These are phyloP conservation scores for Platorchestia sp. DNA, from an alignment of 1,140 invertebrate genomes.

Conservation along the genomic window DNA sequence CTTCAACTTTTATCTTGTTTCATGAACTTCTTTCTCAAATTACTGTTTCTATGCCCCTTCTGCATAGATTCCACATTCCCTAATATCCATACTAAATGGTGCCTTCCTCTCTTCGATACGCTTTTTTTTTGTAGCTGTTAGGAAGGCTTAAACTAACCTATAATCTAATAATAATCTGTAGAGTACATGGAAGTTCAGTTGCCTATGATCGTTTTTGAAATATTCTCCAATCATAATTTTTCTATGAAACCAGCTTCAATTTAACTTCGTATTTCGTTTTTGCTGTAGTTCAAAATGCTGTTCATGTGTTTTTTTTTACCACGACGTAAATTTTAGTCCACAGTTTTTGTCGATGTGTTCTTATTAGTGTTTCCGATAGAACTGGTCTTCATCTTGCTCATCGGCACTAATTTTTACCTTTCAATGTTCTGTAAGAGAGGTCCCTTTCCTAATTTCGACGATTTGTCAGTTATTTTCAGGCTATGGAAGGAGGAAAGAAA, in stretches of 20 bases:
- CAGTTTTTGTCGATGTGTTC: not conserved
- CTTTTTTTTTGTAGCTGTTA: no score
- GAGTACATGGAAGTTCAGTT: no score
- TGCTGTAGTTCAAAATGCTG: not conserved
- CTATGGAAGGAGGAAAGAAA: not conserved
- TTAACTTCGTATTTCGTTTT: not conserved
- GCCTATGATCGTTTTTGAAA: no score
- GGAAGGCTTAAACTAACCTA: no score
- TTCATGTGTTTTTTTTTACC: not conserved
- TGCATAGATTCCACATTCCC: no score
- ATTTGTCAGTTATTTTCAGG: not conserved
- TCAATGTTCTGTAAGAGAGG: not conserved
- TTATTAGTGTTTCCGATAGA: not conserved
- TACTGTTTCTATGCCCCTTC: no score
- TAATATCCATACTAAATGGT: no score
- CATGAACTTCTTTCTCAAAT: no score
- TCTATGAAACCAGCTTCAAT: not conserved
- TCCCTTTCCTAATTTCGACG: not conserved
- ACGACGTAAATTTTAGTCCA: not conserved
- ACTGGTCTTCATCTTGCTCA: not conserved
- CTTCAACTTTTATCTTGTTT: no score
- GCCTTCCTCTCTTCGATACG: no score
- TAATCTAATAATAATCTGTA: no score
- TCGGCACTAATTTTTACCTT: not conserved
- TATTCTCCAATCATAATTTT: no score